Evolutionary conservation across 1,140 invertebrate genomes (phyloP).

Genomic region (Ips typographus): DNA sequence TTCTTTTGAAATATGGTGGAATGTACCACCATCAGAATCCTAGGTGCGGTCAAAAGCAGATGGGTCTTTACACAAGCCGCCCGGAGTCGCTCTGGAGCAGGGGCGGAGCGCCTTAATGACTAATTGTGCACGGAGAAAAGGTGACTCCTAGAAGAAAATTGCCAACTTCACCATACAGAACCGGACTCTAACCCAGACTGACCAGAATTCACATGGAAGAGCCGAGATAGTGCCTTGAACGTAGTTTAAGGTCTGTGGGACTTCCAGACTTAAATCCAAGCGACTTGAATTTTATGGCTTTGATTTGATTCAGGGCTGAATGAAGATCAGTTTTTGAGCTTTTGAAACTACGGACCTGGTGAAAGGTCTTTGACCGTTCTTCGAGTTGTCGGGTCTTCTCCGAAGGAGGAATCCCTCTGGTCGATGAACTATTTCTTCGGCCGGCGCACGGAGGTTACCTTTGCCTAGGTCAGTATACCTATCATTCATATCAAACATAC

Average conservation of each 20-base stretch:
- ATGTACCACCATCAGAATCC: conserved; percentile 7
- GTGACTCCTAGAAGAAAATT: conserved; percentile 27
- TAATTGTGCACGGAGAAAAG: conserved; percentile 23
- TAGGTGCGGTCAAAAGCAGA: conserved; percentile 29
- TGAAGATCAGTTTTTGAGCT: too few relatives aligned
- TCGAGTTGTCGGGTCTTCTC: conserved; percentile 26
- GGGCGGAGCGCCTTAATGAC: conserved; percentile 22
- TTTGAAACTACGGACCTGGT: conserved; percentile 16
- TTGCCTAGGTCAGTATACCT: conserved; percentile 34
- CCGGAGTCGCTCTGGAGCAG: conserved; percentile 27
- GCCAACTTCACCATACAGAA: conserved; percentile 14
- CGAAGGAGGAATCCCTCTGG: conserved; percentile 23
- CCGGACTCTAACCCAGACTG: conserved; percentile 2
- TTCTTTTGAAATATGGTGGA: conserved; percentile 13
- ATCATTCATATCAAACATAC: conserved; percentile 27
- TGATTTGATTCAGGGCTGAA: too few relatives aligned
- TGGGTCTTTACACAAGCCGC: conserved; percentile 14
- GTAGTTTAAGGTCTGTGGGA: background rate
- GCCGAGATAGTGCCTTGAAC: background rate
- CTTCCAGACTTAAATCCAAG: background rate
- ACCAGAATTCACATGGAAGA: background rate
- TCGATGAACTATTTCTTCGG: conserved; percentile 33
- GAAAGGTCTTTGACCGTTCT: conserved; percentile 30
- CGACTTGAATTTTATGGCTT: too few relatives aligned
- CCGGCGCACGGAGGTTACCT: conserved; percentile 28